Conservation (phyloP, 2,113 vertebrate genomes). For the Xiphias gladius region DNA sequence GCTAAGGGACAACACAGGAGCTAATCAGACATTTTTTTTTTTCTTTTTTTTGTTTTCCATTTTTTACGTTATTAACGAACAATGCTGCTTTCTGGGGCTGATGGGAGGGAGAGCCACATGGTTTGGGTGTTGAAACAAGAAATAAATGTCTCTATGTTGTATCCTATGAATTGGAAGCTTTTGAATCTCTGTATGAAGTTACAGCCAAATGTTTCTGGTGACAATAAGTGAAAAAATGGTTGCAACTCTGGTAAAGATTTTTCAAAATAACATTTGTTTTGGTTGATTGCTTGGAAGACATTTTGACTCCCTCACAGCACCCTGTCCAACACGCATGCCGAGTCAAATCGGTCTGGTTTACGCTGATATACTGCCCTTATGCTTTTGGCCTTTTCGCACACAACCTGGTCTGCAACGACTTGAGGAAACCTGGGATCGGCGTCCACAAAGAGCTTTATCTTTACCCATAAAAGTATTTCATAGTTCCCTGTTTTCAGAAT, state of each 20-base stretch:
- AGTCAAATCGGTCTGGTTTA: conserved; percentile 25
- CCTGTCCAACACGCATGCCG: conserved; percentile 39
- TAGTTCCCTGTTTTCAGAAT: neutral
- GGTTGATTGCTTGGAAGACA: conserved; percentile 44
- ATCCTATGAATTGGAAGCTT: conserved; percentile 75
- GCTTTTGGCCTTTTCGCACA: conserved; percentile 17
- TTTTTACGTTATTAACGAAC: conserved; percentile 67
- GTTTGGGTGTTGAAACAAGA: conserved; percentile 71
- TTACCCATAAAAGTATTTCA: neutral
- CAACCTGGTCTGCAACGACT: neutral
- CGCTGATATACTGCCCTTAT: neutral
- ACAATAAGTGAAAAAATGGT: conserved; percentile 58
- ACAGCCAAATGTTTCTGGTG: conserved; percentile 77
- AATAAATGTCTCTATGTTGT: conserved; percentile 82
- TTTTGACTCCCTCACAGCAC: neutral
- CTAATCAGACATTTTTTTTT: conserved; percentile 48
- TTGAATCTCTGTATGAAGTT: conserved; percentile 78
- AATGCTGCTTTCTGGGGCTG: conserved; percentile 78
- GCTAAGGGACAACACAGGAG: conserved; percentile 27
- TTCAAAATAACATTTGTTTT: conserved; percentile 57
- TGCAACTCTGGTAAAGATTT: conserved; percentile 67
- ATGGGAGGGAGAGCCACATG: conserved; percentile 44
- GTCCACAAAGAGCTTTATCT: neutral
- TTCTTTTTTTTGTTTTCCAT: conserved; percentile 42
- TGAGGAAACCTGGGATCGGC: neutral